Evolutionary conservation across 2,888 invertebrate species (phyloP), one percentile per base, ranked within the genome.

Genomic region (Prosopocoilus inquinatus): DNA sequence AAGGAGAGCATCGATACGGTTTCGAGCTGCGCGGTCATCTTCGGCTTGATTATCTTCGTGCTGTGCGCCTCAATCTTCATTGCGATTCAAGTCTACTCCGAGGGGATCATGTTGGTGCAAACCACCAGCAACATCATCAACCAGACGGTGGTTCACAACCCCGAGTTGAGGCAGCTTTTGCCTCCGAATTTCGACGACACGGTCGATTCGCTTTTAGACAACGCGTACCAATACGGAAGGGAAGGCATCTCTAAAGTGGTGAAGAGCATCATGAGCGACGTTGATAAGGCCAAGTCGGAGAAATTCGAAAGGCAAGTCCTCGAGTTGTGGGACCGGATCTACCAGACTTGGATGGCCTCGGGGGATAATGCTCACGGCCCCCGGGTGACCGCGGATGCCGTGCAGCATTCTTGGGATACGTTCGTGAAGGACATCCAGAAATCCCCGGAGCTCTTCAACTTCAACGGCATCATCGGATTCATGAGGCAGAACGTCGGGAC

Each of bases 241-340:
- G 90, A 93, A 71, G 94, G 92, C 69, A 91, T 96, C 67, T 91
- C 92, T 13, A 89, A 90, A 64, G 88, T 90, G 73, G 92, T 91
- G 33, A 87, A 87, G 71, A 85, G 88, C 69, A 82, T 92, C 66
- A 82, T 94, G 50, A 88, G 87, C 72, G 91, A 90, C 67, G 87
- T 91, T 1, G 90, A 92, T 70, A 85, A 88, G 0, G 83, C 84
- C 20, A 93, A 93, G 76, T 88, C 91, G 36, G 85, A 86, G 28
- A 88, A 89, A 57, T 81, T 96, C 36, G 96, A 96, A 72, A 85
- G 87, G 59, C 94, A 96, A 77, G 88, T 95, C 1, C 78, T 96
- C 36, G 94, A 94, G 75, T 81, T 97, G 12, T 96, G 95, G 94
- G 96, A 96, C 77, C 82, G 93, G 57, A 84, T 96, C 43, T 96